Base-by-base conservation (phyloP, 2,113 vertebrate species). In the Ochotona curzoniae region DNA sequence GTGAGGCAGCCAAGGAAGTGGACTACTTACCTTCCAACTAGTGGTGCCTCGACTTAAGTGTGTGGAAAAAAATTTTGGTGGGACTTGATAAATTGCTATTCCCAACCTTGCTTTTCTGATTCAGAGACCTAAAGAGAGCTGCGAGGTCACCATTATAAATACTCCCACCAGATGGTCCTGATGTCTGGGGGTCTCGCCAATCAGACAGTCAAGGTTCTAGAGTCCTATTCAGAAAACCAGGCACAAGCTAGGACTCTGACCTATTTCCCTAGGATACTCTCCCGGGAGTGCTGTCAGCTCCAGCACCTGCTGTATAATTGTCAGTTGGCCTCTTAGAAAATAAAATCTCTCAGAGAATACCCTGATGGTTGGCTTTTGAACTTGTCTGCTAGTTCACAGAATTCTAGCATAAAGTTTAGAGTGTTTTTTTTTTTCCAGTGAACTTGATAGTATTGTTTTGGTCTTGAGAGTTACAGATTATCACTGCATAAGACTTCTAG, bases 361-460 rank as follows among this genome's bases (percentile, higher is more conserved):
- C n/a, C 79, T 2, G 76, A 51, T 32, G 75, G 66, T 12, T 91
- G 83, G 32, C 64, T 82, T 95, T 64, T 87, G 69, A 93, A 89
- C 67, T 74, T 47, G 13, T 64, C 70, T 81, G 32, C 49, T 93
- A 61, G 49, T 67, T 89, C 25, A 83, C 18, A 61, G 3, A 28
- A 28, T 82, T 95, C 10, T 44, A 54, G 87, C 30, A 89, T 70
- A 49, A 84, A 35, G 5, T 87, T 83, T 67, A 54, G 35, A 61
- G 81, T 7, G 6, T 88, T 51, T 79, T 81, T 30, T 64, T 75
- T 63, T 93, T 84, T n/a, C 69, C 79, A 88, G 18, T 25, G 15
- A 92, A 92, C 32, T 90, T 89, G 35, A 91, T 95, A 85, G 74
- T 66, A 83, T 26, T 76, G 78, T 88, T 69, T 60, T 88, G 25